phyloP scores from a whole-genome alignment of 2,797 vertebrate species.

The Lophius americanus region DNA sequence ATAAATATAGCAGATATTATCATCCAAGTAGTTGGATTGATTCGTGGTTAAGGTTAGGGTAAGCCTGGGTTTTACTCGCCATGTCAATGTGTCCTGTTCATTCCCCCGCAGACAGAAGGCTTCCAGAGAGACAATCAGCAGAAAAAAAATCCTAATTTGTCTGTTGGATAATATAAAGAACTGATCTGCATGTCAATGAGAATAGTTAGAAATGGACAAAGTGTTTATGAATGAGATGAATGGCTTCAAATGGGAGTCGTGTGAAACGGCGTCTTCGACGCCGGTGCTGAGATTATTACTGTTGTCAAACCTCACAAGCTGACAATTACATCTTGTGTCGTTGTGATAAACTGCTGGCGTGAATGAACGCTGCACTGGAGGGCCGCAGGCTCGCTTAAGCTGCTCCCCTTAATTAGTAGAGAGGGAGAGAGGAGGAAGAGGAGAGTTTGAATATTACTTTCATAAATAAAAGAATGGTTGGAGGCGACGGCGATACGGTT shows the following conservation, averaged over 20 bases:
- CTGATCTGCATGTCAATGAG: constrained; percentile 22
- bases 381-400: constrained; percentile 32
- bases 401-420: constrained; percentile 40
- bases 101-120: not conserved
- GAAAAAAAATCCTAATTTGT: not conserved
- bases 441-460: not conserved
- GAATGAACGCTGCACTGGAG: constrained; percentile 47
- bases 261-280: constrained; percentile 7
- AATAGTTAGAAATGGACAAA: constrained; percentile 10
- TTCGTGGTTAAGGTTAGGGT: not conserved
- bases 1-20: not conserved
- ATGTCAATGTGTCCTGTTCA: constrained; percentile 4
- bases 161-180: constrained; percentile 14
- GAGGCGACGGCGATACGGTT: constrained; percentile 27
- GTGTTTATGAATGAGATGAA: constrained; percentile 29
- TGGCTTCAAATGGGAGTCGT: constrained; percentile 19
- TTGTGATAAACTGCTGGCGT: constrained; percentile 56
- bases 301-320: constrained; percentile 39
- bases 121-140: not conserved
- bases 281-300: constrained; percentile 23
- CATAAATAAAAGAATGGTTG: not conserved
- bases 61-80: not conserved
- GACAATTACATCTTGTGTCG: constrained; percentile 41
- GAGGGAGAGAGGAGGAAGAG: not conserved
- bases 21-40: not conserved